These are phyloP conservation scores for Periparus ater DNA, from an alignment of 2,797 vertebrate genomes.

Conservation along the genomic window DNA sequence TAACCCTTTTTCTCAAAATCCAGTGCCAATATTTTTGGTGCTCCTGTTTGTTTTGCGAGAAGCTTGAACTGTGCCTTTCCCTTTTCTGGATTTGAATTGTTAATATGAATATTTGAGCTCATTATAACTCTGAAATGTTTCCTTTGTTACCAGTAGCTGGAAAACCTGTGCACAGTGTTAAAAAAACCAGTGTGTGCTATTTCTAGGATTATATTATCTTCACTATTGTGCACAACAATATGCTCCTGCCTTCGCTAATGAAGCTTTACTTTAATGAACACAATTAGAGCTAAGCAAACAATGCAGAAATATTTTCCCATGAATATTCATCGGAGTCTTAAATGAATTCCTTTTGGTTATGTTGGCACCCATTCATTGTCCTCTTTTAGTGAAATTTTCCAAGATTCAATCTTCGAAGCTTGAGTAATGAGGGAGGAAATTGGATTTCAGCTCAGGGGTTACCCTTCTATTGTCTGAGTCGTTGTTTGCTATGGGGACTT, in stretches of 20 bases:
- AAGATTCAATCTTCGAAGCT: slow-evolving; percentile 15
- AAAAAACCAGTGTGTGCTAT: background rate
- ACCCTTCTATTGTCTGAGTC: background rate
- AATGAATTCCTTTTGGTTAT: slow-evolving; percentile 7
- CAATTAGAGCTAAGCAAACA: slow-evolving; percentile 62
- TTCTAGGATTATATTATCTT: slow-evolving; percentile 42
- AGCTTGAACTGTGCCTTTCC: background rate
- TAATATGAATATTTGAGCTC: slow-evolving; percentile 38
- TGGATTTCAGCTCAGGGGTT: background rate
- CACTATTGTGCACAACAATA: slow-evolving; percentile 39
- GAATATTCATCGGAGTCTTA: slow-evolving; percentile 49
- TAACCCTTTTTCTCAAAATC: background rate
- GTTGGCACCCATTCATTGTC: background rate
- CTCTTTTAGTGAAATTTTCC: background rate
- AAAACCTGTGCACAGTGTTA: background rate
- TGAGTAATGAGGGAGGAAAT: slow-evolving; percentile 33
- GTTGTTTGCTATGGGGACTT: background rate
- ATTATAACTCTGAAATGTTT: slow-evolving; percentile 50
- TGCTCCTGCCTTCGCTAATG: slow-evolving; percentile 25
- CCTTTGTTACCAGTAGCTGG: slow-evolving; percentile 51
- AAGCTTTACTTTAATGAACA: slow-evolving; percentile 54
- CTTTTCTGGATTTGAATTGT: slow-evolving; percentile 42
- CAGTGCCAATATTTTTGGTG: background rate
- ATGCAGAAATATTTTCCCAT: slow-evolving; percentile 49
- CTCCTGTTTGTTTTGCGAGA: background rate